phyloP scores from a whole-genome alignment of 2,113 vertebrate genomes.

The Lates calcarifer region DNA sequence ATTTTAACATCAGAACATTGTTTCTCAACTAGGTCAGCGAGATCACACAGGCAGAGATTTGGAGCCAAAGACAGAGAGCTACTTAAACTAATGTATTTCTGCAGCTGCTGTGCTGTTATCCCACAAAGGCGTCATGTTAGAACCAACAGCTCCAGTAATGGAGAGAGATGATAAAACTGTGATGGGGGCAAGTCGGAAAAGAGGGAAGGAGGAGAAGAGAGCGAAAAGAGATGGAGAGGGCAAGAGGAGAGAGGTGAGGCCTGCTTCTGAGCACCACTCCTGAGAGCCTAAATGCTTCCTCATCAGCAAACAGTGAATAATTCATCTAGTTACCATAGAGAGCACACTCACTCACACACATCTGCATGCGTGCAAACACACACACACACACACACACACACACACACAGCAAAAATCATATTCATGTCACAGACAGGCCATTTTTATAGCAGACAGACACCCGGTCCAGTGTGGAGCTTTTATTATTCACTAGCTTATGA shows the following conservation, averaged over 20 bases:
- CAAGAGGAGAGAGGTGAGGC: constrained; percentile 65
- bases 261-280: constrained; percentile 77
- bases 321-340: constrained; percentile 84
- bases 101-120: background rate
- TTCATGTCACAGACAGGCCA: constrained; percentile 75
- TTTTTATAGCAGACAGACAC: constrained; percentile 71
- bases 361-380: constrained; percentile 47
- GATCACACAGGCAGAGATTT: constrained; percentile 41
- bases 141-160: constrained; percentile 27
- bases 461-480: constrained; percentile 61
- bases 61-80: constrained; percentile 19
- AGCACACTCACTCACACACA: constrained; percentile 53
- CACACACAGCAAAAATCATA: constrained; percentile 60
- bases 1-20: constrained; percentile 46
- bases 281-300: constrained; percentile 87
- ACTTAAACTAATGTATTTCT: background rate
- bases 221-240: constrained; percentile 53
- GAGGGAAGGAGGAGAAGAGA: constrained; percentile 38
- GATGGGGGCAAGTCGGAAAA: constrained; percentile 32
- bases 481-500: constrained; percentile 84
- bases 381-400: constrained; percentile 32
- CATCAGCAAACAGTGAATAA: constrained; percentile 88
- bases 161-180: constrained; percentile 29
- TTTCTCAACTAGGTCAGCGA: constrained; percentile 57
- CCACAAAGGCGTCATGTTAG: constrained; percentile 17